Base-by-base conservation (phyloP, 1,140 invertebrate species). In the Sinella curviseta region DNA sequence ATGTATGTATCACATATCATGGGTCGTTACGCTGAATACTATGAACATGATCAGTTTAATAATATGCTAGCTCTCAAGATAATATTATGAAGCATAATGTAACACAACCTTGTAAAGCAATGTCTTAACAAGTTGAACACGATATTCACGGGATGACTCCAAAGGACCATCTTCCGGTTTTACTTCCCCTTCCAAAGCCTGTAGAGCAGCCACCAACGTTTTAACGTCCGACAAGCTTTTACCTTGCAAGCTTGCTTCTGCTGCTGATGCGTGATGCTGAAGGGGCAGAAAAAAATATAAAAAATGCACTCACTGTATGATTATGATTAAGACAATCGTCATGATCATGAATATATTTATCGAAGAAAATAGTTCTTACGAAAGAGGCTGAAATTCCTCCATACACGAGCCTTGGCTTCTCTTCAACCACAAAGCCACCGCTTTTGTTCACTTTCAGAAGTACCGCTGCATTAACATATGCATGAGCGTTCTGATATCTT, bases 381-480 rank as follows among this genome's bases (percentile, higher is more conserved):
- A 94, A 94, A 8, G 89, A 84, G 0, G 90, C 87, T 78, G 88
- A 89, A 76, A 95, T 94, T 54, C 92, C 93, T 1, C 93, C 92
- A 82, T 89, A 92, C 17, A 91, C 88, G 74, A 92, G 88, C 20
- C 87, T 88, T 0, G 90, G 88, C 28, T 88, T 88, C 54, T 89
- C 86, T 20, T 89, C 48, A 17, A 90, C 80, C 57, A 33, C 78
- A 83, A 87, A 80, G 79, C 86, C 85, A 26, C 81, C 78, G 8
- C 39, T 20, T 86, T 85, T 48, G 28, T 91, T 86, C 1, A 94
- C 78, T 86, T 92, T 89, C 34, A 93, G 89, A 0, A 91, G 86
- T 85, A 96, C 94, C 2, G 91, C 94, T 12, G 93, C 93, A 85
- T 94, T 95, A 0, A 96, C 92, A 83, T 92, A 90, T 0, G 94